Evolutionary conservation across 2,888 invertebrate genomes (phyloP).

Genomic region (Pachliopta kotzebuea): DNA sequence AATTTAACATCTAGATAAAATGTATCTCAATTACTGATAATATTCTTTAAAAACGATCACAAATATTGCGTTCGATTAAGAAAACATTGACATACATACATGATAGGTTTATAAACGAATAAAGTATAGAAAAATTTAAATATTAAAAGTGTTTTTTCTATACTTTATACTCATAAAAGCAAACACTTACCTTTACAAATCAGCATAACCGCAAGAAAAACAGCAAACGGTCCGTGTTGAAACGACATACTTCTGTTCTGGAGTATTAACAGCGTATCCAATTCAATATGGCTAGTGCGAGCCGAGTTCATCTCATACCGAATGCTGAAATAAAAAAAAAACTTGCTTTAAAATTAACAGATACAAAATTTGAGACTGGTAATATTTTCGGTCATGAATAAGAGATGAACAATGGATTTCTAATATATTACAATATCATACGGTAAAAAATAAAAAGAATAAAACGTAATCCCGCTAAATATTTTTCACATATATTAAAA

Average conservation of each 20-base stretch:
- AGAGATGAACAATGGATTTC: no score
- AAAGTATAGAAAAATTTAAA: no score
- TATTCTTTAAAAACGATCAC: no score
- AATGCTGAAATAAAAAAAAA: constrained; percentile 17
- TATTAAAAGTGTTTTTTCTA: constrained; percentile 25
- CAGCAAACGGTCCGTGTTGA: constrained; percentile 42
- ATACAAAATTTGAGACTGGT: background rate
- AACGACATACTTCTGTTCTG: constrained; percentile 44
- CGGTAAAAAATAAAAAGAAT: background rate
- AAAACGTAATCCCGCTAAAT: background rate
- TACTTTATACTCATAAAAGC: constrained; percentile 4
- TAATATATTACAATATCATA: no score
- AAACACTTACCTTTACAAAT: constrained; percentile 53
- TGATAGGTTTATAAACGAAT: no score
- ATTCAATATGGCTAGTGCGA: background rate
- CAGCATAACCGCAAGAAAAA: constrained; percentile 52
- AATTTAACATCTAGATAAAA: no score
- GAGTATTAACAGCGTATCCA: background rate
- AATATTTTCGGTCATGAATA: background rate
- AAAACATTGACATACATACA: no score
- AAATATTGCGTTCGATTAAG: no score
- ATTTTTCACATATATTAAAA: no score
- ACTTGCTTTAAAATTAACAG: background rate
- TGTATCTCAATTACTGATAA: no score
- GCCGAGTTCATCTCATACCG: constrained; percentile 23